Conservation (phyloP, 1,140 invertebrate genomes). For the Neodiprion fabricii region DNA sequence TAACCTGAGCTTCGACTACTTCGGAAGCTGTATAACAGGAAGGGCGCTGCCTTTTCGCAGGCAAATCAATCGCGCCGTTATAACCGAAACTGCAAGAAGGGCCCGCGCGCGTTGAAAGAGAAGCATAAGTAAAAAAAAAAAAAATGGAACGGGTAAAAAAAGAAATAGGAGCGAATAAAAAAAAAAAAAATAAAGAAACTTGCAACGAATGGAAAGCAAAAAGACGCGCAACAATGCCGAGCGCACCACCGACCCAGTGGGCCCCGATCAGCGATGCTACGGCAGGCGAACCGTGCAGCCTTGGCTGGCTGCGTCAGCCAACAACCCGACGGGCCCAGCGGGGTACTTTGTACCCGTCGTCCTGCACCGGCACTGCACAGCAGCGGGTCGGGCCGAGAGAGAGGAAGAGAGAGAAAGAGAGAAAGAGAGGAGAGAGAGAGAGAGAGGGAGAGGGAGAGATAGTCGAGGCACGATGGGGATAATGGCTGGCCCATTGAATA, state of each 20-base stretch:
- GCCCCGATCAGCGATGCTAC: neutral
- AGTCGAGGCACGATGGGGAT: constrained; percentile 30
- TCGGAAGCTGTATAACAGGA: neutral
- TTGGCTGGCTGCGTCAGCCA: constrained; percentile 19
- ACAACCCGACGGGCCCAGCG: constrained; percentile 27
- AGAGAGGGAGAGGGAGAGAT: neutral
- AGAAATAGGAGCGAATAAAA: constrained; percentile 20
- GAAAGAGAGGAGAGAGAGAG: neutral
- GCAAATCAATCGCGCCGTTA: neutral
- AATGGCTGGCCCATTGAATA: constrained; percentile 55
- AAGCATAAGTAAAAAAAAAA: constrained; percentile 27
- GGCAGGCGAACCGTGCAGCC: too few species aligned
- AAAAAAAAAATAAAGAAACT: constrained; percentile 21
- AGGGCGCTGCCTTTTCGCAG: neutral
- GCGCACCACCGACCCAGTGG: neutral
- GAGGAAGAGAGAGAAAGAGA: neutral
- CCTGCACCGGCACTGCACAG: neutral
- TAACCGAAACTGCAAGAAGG: neutral
- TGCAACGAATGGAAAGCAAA: constrained; percentile 29
- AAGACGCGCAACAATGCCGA: constrained; percentile 30
- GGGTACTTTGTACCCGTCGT: constrained; percentile 31
- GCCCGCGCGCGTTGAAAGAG: constrained; percentile 4
- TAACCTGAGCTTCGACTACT: too few species aligned
- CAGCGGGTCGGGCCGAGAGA: neutral
- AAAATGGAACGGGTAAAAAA: constrained; percentile 28